Evolutionary conservation across 2,113 vertebrate genomes (phyloP), one percentile per base, ranked within the genome.

Genomic region (Cephalophus harveyi): DNA sequence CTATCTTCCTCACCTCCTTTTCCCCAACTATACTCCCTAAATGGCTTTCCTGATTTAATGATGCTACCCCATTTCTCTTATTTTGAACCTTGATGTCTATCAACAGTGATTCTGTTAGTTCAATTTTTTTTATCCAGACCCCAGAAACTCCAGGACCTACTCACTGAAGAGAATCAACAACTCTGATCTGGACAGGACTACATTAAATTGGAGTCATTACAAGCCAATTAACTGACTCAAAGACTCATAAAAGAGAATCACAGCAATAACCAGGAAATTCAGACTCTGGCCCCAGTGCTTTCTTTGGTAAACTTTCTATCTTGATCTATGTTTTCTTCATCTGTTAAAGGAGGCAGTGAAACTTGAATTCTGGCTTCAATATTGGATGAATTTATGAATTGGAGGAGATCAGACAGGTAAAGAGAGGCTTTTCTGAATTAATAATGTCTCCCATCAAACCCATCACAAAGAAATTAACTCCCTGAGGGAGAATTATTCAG

Each of bases 341-440:
- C 43, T 52, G 28, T 60, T 52, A 30, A 43, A 88, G 2, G 33
- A 83, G 33, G 12, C 28, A 11, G 36, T n/a, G 30, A 74, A 36
- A 55, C 28, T 78, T 33, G 33, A 60, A 55, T 50, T 89, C 50
- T 62, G 21, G 19, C 40, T 36, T 92, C 62, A 4, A 5, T 21
- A 9, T 7, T 8, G 12, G 17, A 21, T 4, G 13, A 55, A 14
- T 21, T 93, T 87, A 33, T 76, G 74, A 36, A 67, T 1, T 30
- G 8, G 15, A 81, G 9, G 40, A 59, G 40, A 23, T 19, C 25
- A 36, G 6, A 17, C 13, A 74, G 40, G 40, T 12, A 23, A 50
- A 33, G 28, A 94, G 50, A 40, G 28, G 5, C 43, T 95, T 83
- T 96, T 94, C 84, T 87, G 57, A 92, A 76, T 93, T 21, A 67